Percentiles rank a stretch among this genome's conserved stretches.
phyloP scores from a whole-genome alignment of 2,888 invertebrate genomes.

The Crematogaster levior region DNA sequence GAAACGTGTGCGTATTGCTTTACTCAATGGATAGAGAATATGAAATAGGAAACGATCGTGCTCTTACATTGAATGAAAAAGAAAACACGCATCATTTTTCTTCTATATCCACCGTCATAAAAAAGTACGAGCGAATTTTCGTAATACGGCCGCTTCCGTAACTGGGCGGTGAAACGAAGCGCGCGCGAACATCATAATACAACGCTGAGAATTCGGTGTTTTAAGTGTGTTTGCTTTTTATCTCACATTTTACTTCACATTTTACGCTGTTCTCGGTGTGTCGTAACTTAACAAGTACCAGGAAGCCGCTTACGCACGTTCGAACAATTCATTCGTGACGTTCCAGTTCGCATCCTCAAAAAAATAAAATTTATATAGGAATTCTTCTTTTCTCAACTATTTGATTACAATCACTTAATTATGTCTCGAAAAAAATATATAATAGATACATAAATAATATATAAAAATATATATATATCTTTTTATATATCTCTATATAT shows the following conservation, averaged over 20 bases:
- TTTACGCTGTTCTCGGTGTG: conserved; percentile 49
- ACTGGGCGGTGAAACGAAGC: conserved; percentile 65
- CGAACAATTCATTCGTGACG: conserved; percentile 26
- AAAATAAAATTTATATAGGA: conserved; percentile 17
- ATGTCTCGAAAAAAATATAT: not conserved
- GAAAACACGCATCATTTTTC: conserved; percentile 59
- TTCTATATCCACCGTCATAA: conserved; percentile 76
- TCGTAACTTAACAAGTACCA: conserved; percentile 64
- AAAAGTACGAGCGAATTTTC: conserved; percentile 75
- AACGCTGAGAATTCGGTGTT: conserved; percentile 70
- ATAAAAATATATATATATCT: too few species aligned
- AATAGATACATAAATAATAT: too few species aligned
- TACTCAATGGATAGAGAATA: conserved; percentile 32
- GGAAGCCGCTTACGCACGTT: conserved; percentile 5
- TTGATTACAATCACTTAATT: conserved; percentile 14
- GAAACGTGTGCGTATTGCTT: conserved; percentile 35
- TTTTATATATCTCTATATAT: too few species aligned
- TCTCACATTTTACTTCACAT: conserved; percentile 46
- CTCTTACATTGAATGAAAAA: conserved; percentile 43
- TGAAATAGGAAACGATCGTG: conserved; percentile 19
- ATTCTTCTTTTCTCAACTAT: not conserved
- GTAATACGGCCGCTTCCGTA: conserved; percentile 70
- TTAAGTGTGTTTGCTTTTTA: conserved; percentile 49
- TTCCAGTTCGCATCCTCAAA: not conserved
- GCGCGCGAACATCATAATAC: conserved; percentile 60